phyloP scores from a whole-genome alignment of 1,140 invertebrate genomes.

The Drosophila orena region DNA sequence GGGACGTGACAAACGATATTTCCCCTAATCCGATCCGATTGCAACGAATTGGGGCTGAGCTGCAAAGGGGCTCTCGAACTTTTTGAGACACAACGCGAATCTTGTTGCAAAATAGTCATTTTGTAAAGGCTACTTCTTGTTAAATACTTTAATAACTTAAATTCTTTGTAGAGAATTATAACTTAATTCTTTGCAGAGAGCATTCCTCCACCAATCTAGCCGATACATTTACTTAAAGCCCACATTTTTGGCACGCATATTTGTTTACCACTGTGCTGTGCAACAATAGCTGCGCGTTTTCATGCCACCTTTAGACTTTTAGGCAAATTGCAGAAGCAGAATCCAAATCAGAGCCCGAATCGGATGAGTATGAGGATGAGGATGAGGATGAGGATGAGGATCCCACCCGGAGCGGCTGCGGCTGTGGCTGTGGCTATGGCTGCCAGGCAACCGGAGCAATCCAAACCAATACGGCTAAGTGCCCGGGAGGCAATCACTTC shows the following conservation, averaged over 20 bases:
- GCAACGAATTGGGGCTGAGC: constrained; percentile 49
- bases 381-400: too few species aligned
- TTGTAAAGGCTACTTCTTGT: not conserved
- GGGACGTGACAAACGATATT: constrained; percentile 57
- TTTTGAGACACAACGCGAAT: not conserved
- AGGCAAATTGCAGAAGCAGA: constrained; percentile 66
- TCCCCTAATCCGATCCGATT: constrained; percentile 29
- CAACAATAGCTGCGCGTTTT: constrained; percentile 55
- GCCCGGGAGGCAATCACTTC: constrained; percentile 44
- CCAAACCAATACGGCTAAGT: constrained; percentile 67
- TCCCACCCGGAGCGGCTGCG: not conserved
- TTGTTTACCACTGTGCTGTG: constrained; percentile 68
- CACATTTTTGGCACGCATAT: constrained; percentile 67
- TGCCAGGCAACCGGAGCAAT: constrained; percentile 15
- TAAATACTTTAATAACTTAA: too few species aligned
- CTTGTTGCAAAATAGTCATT: not conserved
- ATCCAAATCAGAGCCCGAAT: constrained; percentile 18
- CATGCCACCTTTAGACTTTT: constrained; percentile 70
- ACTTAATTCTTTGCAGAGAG: too few species aligned
- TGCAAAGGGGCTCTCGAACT: not conserved
- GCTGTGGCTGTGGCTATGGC: constrained; percentile 32
- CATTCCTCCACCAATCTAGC: constrained; percentile 8
- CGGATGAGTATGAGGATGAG: not conserved
- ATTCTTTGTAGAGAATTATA: too few species aligned
- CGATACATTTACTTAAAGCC: constrained; percentile 1